Evolutionary conservation across 2,888 invertebrate genomes (phyloP).

Genomic region (Lomographa bimaculata): DNA sequence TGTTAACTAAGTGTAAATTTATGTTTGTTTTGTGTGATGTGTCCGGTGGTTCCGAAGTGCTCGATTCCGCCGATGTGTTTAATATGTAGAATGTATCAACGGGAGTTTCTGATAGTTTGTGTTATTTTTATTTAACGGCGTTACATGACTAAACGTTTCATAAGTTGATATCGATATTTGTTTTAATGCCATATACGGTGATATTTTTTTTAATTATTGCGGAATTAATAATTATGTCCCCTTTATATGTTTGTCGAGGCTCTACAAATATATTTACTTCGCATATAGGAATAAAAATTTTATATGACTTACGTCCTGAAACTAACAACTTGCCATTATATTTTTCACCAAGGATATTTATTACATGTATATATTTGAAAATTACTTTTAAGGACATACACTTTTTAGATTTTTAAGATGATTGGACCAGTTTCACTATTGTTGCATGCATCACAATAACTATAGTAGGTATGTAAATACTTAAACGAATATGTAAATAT

Average conservation of each 20-base stretch:
- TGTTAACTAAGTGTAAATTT: constrained; percentile 82
- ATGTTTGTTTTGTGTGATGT: constrained; percentile 82
- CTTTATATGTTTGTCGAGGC: constrained; percentile 72
- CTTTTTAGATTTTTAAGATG: constrained; percentile 58
- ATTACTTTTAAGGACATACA: constrained; percentile 45
- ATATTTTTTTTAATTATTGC: constrained; percentile 49
- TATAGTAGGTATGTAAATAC: constrained; percentile 30
- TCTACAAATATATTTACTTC: constrained; percentile 55
- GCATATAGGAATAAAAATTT: constrained; percentile 43
- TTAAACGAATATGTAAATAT: constrained; percentile 64
- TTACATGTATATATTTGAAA: constrained; percentile 68
- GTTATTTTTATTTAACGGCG: constrained; percentile 73
- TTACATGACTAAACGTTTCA: constrained; percentile 51
- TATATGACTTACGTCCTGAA: constrained; percentile 48
- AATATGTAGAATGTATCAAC: constrained; percentile 76
- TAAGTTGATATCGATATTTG: constrained; percentile 63
- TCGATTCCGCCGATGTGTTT: constrained; percentile 76
- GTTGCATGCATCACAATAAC: constrained; percentile 51
- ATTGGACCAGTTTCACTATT: constrained; percentile 50
- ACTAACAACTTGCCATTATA: constrained; percentile 81
- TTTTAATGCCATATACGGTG: constrained; percentile 76
- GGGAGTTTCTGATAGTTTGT: constrained; percentile 72
- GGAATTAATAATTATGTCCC: constrained; percentile 55
- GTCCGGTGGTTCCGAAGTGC: constrained; percentile 80
- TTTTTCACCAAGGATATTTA: constrained; percentile 80